Conservation (phyloP, 2,113 vertebrate genomes). For the Coryphaenoides rupestris region DNA sequence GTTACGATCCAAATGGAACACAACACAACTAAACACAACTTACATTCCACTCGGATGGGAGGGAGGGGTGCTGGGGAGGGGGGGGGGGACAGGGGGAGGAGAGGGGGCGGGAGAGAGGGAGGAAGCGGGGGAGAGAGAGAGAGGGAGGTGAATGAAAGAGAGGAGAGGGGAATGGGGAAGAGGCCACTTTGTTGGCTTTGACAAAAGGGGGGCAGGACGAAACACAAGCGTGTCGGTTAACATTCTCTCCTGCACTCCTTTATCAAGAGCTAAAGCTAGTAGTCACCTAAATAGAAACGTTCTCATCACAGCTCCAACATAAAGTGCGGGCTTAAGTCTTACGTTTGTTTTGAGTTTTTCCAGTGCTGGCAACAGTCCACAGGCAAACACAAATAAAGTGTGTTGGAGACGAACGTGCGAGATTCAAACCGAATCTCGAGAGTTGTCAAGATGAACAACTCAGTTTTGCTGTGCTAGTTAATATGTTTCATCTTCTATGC, state of each 20-base stretch:
- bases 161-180: conserved; percentile 36
- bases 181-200: conserved; percentile 25
- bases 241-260: conserved; percentile 10
- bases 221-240: conserved; percentile 21
- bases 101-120: neutral
- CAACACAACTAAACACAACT: conserved; percentile 30
- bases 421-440: neutral
- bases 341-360: neutral
- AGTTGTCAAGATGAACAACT: neutral
- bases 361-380: neutral
- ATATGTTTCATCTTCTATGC: too few relatives aligned
- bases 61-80: neutral
- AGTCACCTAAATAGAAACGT: neutral
- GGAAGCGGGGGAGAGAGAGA: too few relatives aligned
- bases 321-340: neutral
- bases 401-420: neutral
- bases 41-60: conserved; percentile 26
- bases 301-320: neutral
- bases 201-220: conserved; percentile 26
- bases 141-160: conserved; percentile 8
- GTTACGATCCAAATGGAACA: neutral
- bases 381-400: neutral
- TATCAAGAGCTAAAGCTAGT: conserved; percentile 11
- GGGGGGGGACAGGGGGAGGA: neutral
- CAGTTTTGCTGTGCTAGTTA: too few relatives aligned